Base-by-base conservation (phyloP, 2,113 vertebrate genomes). In the Cacatua alba region DNA sequence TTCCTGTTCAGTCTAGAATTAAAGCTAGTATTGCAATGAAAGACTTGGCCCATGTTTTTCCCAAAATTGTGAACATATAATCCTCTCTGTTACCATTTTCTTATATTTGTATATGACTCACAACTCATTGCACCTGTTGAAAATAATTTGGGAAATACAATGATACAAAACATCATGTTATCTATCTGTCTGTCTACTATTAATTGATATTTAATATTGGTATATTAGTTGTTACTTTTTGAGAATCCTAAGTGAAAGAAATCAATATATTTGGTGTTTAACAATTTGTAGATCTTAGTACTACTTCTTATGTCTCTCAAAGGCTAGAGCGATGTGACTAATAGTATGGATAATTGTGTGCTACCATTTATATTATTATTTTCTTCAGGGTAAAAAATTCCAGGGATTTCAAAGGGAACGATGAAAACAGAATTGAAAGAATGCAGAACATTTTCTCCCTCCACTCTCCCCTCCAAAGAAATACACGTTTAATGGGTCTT, bases 171-270 rank as follows among this genome's bases (percentile, higher is more conserved):
- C 9, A 5, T 53, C 17, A 10, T 37, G 35, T 89, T 72, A 60
- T 19, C 79, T 81, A 86, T 88, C 63, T 91, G n/a, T 69, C 84
- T 85, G 86, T 80, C 35, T 90, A 69, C 70, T 69, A 74, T 76
- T 69, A 69, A 77, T n/a, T 68, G 53, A 59, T 71, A 62, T 39
- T 82, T 76, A 84, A 92, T 90, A 89, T 92, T 85, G 51, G 68
- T 89, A 28, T 86, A 76, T 79, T 92, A 93, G 35, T 55, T 92
- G 59, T 67, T 90, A 64, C 39, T 59, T 82, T 91, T 90, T 64
- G 77, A 94, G 41, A 60, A 87, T 55, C 23, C 35, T 82, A 92
- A 96, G 81, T 93, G 81, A 92, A 97, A 69, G 9, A 83, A 90
- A 81, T 72, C 78, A 88, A 80, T 60, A 6, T 51, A 69, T 86